Base-by-base conservation (phyloP, 2,113 vertebrate species). In the Cyphomyrus discorhynchus region DNA sequence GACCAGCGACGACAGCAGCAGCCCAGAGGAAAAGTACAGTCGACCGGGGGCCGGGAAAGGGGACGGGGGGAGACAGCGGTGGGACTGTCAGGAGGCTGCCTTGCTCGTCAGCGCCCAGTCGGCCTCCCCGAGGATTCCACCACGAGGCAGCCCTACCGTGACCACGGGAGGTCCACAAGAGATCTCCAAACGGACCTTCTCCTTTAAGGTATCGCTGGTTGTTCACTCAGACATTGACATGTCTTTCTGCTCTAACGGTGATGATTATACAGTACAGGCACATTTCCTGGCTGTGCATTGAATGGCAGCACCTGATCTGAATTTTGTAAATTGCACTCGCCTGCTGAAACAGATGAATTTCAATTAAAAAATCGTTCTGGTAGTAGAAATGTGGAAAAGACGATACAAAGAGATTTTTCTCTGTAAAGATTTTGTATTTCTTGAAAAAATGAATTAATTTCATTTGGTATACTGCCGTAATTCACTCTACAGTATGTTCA, bases 201-300 rank as follows among this genome's bases (percentile, higher is more conserved):
- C 97, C 90, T 92, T 96, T 91, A 97, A 98, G 97, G 98, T 99
- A 97, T 47, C 0, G 31, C 39, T 50, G 39, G 13, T 50, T 42
- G 24, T 45, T 70, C 17, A 84, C 53, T n/a, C 11, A 50, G n/a
- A 39, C 82, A 13, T 31, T 8, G n/a, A 56, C 21, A 6, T 86
- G 45, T 53, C 70, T 70, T 39, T 88, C 87, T 84, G 15, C 27
- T 31, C 45, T n/a, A 31, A 46, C 52, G 24, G 39, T 74, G 88
- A 24, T 47, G 15, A 47, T 27, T 66, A 31, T 66, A 27, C 62
- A 10, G n/a, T 66, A 27, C 62, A 66, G 27, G n/a, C 62, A 31
- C n/a, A 31, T 27, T 70, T 31, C 62, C 10, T 1, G 11, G 2
- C 8, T 66, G 62, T 70, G 62, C 62, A 70, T 31, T 70, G n/a